Evolutionary conservation across 2,113 vertebrate species (phyloP).

Genomic region (Nothocercus nigrocapillus): DNA sequence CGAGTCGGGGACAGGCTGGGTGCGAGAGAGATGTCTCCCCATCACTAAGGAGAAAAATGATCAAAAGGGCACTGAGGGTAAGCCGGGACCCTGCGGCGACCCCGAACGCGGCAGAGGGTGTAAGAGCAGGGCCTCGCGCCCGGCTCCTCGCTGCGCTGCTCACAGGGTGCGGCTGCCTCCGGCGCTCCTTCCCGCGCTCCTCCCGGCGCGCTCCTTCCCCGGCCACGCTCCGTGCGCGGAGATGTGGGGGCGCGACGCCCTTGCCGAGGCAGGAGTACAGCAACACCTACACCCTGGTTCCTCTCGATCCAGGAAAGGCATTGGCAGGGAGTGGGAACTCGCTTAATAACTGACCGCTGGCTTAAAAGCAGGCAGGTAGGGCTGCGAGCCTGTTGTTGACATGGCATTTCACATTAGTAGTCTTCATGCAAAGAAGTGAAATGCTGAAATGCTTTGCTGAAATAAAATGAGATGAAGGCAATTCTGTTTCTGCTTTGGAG

Average conservation of each 20-base stretch:
- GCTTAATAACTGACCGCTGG: not conserved
- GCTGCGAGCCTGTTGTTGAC: not conserved
- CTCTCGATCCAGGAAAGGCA: not conserved
- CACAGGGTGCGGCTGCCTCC: not conserved
- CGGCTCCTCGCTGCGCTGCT: rapidly evolving
- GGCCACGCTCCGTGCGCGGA: not conserved
- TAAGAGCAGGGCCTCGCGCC: not conserved
- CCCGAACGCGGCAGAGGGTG: not conserved
- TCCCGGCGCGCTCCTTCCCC: not conserved
- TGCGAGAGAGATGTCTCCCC: not conserved
- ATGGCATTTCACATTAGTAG: not conserved
- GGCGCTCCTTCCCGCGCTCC: not conserved
- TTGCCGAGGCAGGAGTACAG: not conserved
- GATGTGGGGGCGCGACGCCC: not conserved
- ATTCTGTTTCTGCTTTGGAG: not conserved
- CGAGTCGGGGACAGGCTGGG: not conserved
- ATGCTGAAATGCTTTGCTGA: not conserved
- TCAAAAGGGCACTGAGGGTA: not conserved
- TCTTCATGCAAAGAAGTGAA: not conserved
- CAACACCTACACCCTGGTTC: not conserved
- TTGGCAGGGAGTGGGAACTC: not conserved
- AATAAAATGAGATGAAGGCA: not conserved
- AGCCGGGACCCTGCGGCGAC: not conserved
- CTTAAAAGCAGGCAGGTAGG: not conserved
- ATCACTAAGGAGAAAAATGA: not conserved